Percentiles rank a stretch among this genome's conserved stretches.
Conservation (phyloP, 2,888 invertebrate genomes). For the Acronicta aceris region DNA sequence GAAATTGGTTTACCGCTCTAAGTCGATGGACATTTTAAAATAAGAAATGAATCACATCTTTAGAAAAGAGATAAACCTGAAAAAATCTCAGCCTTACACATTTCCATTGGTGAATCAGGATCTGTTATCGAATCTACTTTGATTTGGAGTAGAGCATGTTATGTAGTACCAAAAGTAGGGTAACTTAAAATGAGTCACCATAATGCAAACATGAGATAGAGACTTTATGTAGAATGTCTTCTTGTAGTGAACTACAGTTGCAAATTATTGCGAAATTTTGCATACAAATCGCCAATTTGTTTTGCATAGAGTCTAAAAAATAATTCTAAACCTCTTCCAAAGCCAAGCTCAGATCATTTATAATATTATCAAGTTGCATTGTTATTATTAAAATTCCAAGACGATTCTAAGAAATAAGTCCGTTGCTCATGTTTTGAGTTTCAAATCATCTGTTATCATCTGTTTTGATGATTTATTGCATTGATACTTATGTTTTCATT, state of each 20-base stretch:
- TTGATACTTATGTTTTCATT: conserved; percentile 12
- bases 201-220: neutral
- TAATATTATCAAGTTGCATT: conserved; percentile 24
- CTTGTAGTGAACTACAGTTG: neutral
- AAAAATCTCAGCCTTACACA: too few relatives aligned
- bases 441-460: conserved; percentile 19
- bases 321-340: too few relatives aligned
- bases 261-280: neutral
- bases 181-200: neutral
- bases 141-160: too few relatives aligned
- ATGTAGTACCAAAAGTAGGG: neutral
- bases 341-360: too few relatives aligned
- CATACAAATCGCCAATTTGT: neutral
- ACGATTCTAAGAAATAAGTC: conserved; percentile 37
- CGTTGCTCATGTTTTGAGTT: conserved; percentile 15
- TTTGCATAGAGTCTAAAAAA: too few relatives aligned
- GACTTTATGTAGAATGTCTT: neutral
- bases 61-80: too few relatives aligned
- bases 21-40: too few relatives aligned
- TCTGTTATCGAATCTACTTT: too few relatives aligned
- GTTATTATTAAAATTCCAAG: conserved; percentile 40
- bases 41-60: too few relatives aligned
- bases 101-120: too few relatives aligned
- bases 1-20: too few relatives aligned
- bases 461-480: conserved; percentile 33